Conservation (phyloP, 2,888 invertebrate genomes). For the Patella pellucida region DNA sequence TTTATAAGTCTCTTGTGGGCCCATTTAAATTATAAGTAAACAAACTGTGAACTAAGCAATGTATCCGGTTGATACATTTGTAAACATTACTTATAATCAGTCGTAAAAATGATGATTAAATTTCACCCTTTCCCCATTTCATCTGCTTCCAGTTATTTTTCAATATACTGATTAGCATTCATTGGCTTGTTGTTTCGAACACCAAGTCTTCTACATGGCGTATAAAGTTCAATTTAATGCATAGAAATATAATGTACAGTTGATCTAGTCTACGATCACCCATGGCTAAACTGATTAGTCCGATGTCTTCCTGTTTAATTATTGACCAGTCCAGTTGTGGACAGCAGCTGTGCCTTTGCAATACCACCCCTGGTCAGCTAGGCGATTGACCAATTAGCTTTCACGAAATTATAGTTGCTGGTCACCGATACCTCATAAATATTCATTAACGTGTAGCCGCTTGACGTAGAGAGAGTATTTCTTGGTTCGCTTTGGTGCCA, state of each 20-base stretch:
- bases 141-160: constrained; percentile 5
- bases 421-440: neutral
- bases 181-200: neutral
- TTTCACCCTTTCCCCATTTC: neutral
- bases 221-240: too few relatives aligned
- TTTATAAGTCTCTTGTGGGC: too few relatives aligned
- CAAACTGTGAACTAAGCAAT: too few relatives aligned
- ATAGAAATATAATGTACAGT: neutral
- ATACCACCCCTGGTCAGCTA: constrained; percentile 8
- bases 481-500: too few relatives aligned
- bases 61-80: too few relatives aligned
- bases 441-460: neutral
- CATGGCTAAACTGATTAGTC: constrained; percentile 10
- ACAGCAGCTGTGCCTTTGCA: constrained; percentile 9
- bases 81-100: too few relatives aligned
- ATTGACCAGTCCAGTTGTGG: constrained; percentile 4
- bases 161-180: neutral
- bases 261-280: neutral
- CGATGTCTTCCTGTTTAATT: constrained; percentile 7
- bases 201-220: neutral
- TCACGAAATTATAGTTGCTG: neutral
- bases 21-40: too few relatives aligned
- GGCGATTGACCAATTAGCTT: constrained; percentile 12
- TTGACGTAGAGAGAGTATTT: neutral
- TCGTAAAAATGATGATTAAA: too few relatives aligned